Conservation (phyloP, 2,888 invertebrate genomes). For the Rhamnusium bicolor region DNA sequence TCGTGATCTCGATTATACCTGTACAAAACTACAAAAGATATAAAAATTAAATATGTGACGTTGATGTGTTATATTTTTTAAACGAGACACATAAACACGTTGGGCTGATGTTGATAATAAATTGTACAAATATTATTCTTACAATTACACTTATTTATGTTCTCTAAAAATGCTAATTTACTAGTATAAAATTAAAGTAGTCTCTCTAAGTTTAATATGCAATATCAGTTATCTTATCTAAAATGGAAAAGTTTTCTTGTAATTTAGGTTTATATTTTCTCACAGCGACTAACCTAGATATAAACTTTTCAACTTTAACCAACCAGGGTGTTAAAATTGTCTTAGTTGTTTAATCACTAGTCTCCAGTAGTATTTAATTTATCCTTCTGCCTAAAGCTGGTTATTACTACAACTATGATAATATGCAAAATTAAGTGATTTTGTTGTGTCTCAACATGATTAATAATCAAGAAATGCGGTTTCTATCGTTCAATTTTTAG, state of each 20-base stretch:
- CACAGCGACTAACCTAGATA: conserved; percentile 10
- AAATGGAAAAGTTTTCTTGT: conserved; percentile 15
- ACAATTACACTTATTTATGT: neutral
- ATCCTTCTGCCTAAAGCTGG: neutral
- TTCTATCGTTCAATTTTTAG: too few species aligned
- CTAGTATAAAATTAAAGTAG: conserved; percentile 6
- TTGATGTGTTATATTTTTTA: too few species aligned
- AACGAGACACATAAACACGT: too few species aligned
- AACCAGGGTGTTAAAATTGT: conserved; percentile 2
- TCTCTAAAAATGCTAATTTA: neutral
- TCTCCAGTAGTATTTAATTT: neutral
- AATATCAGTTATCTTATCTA: conserved; percentile 11
- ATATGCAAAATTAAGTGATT: too few species aligned
- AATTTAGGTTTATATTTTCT: conserved; percentile 13
- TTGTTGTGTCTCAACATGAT: too few species aligned
- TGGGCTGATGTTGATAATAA: neutral
- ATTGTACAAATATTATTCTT: neutral
- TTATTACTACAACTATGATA: too few species aligned
- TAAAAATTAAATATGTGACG: too few species aligned
- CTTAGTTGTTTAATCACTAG: conserved; percentile 8
- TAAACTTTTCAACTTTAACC: conserved; percentile 23
- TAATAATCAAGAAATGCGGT: too few species aligned
- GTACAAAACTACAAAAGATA: too few species aligned
- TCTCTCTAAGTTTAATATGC: conserved; percentile 6
- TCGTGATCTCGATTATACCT: too few species aligned